phyloP scores from a whole-genome alignment of 2,113 vertebrate genomes.

The Bos taurus region ARS-UCD2.0 NC_037338.1:7994501-7995000 shows the following conservation, averaged over 20 bases:
- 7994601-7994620: background rate
- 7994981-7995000: background rate
- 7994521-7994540: background rate
- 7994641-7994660: background rate
- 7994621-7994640: background rate
- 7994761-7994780: background rate
- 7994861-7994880: background rate
- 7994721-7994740: background rate
- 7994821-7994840: background rate
- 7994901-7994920: background rate
- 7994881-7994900: background rate
- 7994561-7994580: background rate
- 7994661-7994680: background rate
- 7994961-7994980: background rate
- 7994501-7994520: background rate
- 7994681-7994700: background rate
- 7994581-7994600: background rate
- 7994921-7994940: background rate
- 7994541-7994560: background rate
- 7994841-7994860: background rate
- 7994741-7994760: background rate
- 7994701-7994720: background rate
- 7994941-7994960: background rate
- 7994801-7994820: background rate
- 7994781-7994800: background rate